Conservation (phyloP, 2,113 vertebrate genomes). For the Corynorhinus townsendii region DNA sequence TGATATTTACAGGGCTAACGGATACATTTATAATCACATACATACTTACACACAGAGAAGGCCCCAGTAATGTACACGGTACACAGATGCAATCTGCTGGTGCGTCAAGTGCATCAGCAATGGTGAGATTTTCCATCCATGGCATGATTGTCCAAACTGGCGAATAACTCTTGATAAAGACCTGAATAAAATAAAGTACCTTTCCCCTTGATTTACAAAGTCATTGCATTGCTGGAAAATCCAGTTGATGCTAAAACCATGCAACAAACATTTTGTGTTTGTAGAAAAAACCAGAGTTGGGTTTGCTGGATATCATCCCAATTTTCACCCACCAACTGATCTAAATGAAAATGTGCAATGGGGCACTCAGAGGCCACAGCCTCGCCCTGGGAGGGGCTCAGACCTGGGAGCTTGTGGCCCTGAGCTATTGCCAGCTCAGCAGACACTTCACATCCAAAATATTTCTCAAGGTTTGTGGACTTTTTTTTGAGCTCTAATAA, state of each 20-base stretch:
- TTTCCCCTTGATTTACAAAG: not conserved
- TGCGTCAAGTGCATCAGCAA: rapidly evolving
- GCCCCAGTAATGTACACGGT: no score
- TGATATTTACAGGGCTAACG: no score
- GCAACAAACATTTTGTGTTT: not conserved
- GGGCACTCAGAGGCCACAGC: not conserved
- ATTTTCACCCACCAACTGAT: not conserved
- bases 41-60: not conserved
- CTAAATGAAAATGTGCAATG: not conserved
- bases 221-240: not conserved
- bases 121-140: not conserved
- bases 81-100: rapidly evolving
- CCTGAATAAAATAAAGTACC: not conserved
- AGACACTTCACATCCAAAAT: no score
- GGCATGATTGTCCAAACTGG: not conserved
- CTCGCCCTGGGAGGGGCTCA: not conserved
- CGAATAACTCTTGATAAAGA: not conserved
- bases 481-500: no score
- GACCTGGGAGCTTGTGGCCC: not conserved
- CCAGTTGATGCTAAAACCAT: not conserved
- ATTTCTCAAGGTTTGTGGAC: not conserved
- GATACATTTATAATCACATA: not conserved
- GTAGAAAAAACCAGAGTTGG: not conserved
- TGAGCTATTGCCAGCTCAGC: rapidly evolving
- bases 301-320: not conserved